These are phyloP conservation scores for Orestias chungarensis DNA, from an alignment of 2,797 vertebrate species.

Conservation along the genomic window DNA sequence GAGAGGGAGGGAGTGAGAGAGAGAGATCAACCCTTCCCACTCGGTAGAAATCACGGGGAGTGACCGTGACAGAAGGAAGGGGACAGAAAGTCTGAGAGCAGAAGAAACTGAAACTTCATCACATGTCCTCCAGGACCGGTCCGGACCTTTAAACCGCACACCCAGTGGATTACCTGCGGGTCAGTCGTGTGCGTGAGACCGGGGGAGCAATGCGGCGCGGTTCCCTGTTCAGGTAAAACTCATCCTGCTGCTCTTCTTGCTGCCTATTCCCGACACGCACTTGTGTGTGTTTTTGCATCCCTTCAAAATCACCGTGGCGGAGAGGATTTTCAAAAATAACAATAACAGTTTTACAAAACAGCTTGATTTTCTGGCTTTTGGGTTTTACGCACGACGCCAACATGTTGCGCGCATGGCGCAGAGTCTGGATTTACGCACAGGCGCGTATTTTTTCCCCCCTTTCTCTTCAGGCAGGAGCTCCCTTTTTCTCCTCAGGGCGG, in stretches of 20 bases:
- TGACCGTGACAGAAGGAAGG: conserved; percentile 72
- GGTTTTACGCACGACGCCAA: conserved; percentile 64
- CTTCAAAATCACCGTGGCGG: conserved; percentile 16
- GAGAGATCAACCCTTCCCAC: conserved; percentile 62
- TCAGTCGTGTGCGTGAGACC: conserved; percentile 27
- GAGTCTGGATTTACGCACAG: conserved; percentile 51
- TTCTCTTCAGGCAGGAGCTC: conserved; percentile 11
- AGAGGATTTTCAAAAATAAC: too few relatives aligned
- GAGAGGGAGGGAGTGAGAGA: neutral
- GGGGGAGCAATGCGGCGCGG: conserved; percentile 71
- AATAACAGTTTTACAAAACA: too few relatives aligned
- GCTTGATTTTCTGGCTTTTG: neutral
- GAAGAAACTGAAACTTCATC: conserved; percentile 48
- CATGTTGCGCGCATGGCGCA: conserved; percentile 42
- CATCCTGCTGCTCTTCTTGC: conserved; percentile 24
- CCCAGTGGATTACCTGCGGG: conserved; percentile 17
- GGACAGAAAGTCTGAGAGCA: conserved; percentile 44
- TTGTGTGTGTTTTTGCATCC: conserved; percentile 12
- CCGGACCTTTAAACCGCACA: conserved; percentile 39
- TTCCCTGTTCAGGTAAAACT: conserved; percentile 77
- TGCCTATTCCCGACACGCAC: conserved; percentile 28
- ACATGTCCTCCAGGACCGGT: conserved; percentile 41
- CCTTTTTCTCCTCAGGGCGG: conserved; percentile 27
- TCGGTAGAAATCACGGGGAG: conserved; percentile 69
- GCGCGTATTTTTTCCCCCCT: conserved; percentile 39